Percentiles rank a stretch among this genome's conserved stretches.
Conservation (phyloP, 2,113 vertebrate species). For the Marmota monax region DNA sequence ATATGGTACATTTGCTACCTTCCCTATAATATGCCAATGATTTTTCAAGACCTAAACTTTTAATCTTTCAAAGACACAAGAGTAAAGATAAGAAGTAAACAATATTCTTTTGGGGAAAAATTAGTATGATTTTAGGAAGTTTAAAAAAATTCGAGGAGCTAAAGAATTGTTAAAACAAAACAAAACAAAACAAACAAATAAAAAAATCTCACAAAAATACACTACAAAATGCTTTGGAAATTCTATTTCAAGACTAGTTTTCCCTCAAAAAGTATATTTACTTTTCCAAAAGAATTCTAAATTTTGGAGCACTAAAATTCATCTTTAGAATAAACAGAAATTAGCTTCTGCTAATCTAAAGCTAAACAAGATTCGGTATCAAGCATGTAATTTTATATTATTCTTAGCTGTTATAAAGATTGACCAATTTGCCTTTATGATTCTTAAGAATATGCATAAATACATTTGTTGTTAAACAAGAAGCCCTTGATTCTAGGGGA, state of each 20-base stretch:
- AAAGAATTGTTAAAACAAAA: not conserved
- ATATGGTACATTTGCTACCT: not conserved
- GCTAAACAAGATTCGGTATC: not conserved
- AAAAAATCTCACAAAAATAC: not conserved
- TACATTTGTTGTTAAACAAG: constrained; percentile 21
- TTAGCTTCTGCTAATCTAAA: constrained; percentile 35
- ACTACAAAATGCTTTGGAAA: constrained; percentile 8
- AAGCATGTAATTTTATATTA: constrained; percentile 13
- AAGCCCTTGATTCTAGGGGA: constrained; percentile 27
- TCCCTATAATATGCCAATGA: not conserved
- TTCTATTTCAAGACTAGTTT: constrained; percentile 18
- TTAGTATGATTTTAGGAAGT: not conserved
- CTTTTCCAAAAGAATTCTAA: constrained; percentile 29
- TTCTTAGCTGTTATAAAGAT: constrained; percentile 47
- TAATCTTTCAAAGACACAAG: not conserved
- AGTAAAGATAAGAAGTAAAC: not conserved
- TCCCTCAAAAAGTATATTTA: not conserved
- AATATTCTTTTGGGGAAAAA: not conserved
- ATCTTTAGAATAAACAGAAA: constrained; percentile 41
- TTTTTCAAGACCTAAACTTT: constrained; percentile 21
- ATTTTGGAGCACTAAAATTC: constrained; percentile 35
- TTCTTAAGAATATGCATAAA: constrained; percentile 12
- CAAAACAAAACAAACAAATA: not conserved
- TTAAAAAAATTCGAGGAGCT: constrained; percentile 23
- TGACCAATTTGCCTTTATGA: constrained; percentile 17